phyloP scores from a whole-genome alignment of 1,140 invertebrate genomes.

The Mesaphorura yosii region DNA sequence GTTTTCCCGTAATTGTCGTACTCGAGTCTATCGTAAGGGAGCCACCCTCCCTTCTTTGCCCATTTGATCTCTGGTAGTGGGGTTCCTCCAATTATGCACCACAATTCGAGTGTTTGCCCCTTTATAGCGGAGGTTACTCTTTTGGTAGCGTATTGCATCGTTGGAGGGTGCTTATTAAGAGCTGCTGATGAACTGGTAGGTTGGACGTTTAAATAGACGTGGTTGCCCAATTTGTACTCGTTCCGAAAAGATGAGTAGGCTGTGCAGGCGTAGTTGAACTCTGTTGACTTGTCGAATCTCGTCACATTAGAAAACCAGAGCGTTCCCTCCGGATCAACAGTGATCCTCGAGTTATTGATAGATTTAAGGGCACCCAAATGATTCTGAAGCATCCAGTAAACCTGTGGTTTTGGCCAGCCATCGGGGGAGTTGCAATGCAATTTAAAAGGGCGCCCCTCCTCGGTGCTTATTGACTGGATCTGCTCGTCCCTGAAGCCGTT shows the following conservation, averaged over 20 bases:
- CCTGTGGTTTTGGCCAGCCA: constrained; percentile 84
- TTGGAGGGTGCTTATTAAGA: constrained; percentile 63
- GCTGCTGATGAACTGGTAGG: constrained; percentile 58
- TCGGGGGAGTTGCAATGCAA: constrained; percentile 79
- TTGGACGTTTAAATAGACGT: constrained; percentile 62
- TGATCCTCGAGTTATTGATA: constrained; percentile 86
- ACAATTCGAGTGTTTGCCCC: constrained; percentile 67
- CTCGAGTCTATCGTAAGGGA: constrained; percentile 57
- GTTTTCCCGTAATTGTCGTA: constrained; percentile 83
- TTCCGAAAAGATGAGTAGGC: constrained; percentile 50
- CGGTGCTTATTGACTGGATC: constrained; percentile 48
- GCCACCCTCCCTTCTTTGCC: constrained; percentile 57
- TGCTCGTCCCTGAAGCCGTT: constrained; percentile 76
- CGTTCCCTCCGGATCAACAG: constrained; percentile 82
- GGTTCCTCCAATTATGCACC: constrained; percentile 82
- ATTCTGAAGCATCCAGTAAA: constrained; percentile 79
- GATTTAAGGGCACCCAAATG: constrained; percentile 64
- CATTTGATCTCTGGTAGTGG: constrained; percentile 49
- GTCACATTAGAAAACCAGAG: constrained; percentile 91
- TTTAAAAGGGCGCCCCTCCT: constrained; percentile 77
- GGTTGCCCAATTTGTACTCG: constrained; percentile 82
- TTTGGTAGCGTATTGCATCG: constrained; percentile 67
- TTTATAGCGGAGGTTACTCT: constrained; percentile 72
- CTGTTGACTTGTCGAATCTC: constrained; percentile 61
- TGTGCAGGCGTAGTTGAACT: constrained; percentile 78